A percentile compares a stretch with the other conserved stretches of the same genome.
These are phyloP conservation scores for Caerostris darwini DNA, from an alignment of 1,140 invertebrate genomes.

Conservation along the genomic window DNA sequence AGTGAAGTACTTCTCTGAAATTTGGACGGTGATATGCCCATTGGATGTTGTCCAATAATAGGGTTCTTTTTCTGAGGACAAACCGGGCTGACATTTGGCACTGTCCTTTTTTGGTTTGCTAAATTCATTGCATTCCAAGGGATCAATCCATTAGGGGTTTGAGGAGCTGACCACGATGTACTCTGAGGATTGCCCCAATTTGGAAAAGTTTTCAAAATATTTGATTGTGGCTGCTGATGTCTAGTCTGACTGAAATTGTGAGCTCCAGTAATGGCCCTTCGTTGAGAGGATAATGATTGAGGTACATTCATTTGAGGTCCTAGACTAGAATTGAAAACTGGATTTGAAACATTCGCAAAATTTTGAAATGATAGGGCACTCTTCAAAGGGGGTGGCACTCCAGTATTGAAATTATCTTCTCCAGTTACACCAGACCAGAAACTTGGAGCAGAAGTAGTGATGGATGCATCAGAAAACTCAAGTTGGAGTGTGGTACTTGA, in stretches of 20 bases:
- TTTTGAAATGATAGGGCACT: slow-evolving; percentile 83
- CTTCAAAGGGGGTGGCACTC: slow-evolving; percentile 82
- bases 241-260: slow-evolving; percentile 84
- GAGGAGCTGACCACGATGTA: slow-evolving; percentile 81
- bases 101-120: slow-evolving; percentile 80
- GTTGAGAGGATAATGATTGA: slow-evolving; percentile 83
- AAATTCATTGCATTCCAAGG: slow-evolving; percentile 81
- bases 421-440: slow-evolving; percentile 82
- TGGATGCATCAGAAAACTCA: slow-evolving; percentile 79
- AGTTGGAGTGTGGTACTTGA: slow-evolving; percentile 79
- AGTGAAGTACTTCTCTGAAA: slow-evolving; percentile 94
- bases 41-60: slow-evolving; percentile 80
- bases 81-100: slow-evolving; percentile 81
- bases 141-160: slow-evolving; percentile 80
- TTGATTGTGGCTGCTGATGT: slow-evolving; percentile 80
- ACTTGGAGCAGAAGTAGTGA: slow-evolving; percentile 81
- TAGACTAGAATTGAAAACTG: slow-evolving; percentile 82
- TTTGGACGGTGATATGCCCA: slow-evolving; percentile 88
- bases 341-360: slow-evolving; percentile 81
- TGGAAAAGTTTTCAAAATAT: slow-evolving; percentile 81
- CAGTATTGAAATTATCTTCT: slow-evolving; percentile 83
- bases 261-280: slow-evolving; percentile 87
- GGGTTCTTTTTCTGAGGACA: slow-evolving; percentile 80
- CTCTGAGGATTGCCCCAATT: slow-evolving; percentile 82
- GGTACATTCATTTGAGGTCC: slow-evolving; percentile 84